Percentiles rank a stretch among this genome's conserved stretches.
phyloP scores from a whole-genome alignment of 1,140 invertebrate species.

The Zaprionus taronus region DNA sequence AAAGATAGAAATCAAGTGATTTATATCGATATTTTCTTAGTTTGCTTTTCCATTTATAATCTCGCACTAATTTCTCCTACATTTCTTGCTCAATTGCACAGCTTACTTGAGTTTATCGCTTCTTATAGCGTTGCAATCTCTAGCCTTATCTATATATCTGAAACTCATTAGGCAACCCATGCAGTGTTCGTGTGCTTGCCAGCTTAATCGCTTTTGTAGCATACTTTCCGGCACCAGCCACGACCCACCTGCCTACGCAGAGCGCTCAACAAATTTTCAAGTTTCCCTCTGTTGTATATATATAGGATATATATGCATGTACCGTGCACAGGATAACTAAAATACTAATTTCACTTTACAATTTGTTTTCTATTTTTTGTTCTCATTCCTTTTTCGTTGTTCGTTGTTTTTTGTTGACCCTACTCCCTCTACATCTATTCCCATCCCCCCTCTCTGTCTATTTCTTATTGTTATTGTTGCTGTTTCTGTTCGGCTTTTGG shows the following conservation, averaged over 20 bases:
- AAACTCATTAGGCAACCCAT: slow-evolving; percentile 17
- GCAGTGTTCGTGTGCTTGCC: slow-evolving; percentile 9
- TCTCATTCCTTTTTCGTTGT: slow-evolving; percentile 18
- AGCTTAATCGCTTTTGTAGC: slow-evolving; percentile 57
- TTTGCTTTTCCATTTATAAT: neutral
- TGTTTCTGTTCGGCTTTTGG: slow-evolving; percentile 40
- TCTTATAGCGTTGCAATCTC: neutral
- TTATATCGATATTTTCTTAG: too few relatives aligned
- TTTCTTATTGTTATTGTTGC: slow-evolving; percentile 49
- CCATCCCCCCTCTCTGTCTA: slow-evolving; percentile 6
- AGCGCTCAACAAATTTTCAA: slow-evolving; percentile 50
- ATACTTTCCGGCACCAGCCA: neutral
- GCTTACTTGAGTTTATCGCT: neutral
- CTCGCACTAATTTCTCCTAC: too few relatives aligned
- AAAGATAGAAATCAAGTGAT: too few relatives aligned
- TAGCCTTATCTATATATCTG: neutral
- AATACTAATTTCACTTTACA: slow-evolving; percentile 83
- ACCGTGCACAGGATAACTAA: slow-evolving; percentile 76
- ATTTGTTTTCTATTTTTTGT: slow-evolving; percentile 69
- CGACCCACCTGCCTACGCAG: slow-evolving; percentile 14
- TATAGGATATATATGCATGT: neutral
- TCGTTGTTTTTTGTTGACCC: slow-evolving; percentile 12
- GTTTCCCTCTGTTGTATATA: slow-evolving; percentile 16
- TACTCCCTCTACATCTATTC: neutral
- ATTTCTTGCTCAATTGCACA: neutral